Percentiles rank a stretch among this genome's conserved stretches.
These are phyloP conservation scores for Argyrosomus regius DNA, from an alignment of 2,797 vertebrate genomes.

Conservation along the genomic window DNA sequence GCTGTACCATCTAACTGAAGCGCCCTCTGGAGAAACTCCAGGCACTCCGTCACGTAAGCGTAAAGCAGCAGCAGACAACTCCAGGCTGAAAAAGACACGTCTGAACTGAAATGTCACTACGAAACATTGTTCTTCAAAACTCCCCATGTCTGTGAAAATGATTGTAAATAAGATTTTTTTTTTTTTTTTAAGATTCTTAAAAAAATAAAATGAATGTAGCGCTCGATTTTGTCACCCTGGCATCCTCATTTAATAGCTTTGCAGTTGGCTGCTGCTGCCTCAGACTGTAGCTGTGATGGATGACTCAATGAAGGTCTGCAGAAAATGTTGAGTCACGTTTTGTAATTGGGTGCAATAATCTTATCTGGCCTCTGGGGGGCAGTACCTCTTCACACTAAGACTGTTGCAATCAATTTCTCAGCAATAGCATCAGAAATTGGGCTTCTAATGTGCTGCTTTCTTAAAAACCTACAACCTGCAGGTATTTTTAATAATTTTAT, in stretches of 20 bases:
- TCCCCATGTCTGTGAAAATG: conserved; percentile 23
- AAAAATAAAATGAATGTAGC: conserved; percentile 67
- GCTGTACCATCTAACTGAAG: conserved; percentile 87
- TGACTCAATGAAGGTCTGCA: conserved; percentile 36
- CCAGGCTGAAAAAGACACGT: conserved; percentile 87
- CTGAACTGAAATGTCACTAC: conserved; percentile 76
- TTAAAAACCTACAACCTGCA: background rate
- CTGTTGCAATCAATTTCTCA: background rate
- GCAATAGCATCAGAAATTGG: background rate
- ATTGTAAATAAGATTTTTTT: conserved; percentile 63
- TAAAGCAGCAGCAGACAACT: conserved; percentile 86
- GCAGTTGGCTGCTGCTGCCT: conserved; percentile 42
- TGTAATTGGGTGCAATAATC: conserved; percentile 52
- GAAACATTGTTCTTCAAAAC: background rate
- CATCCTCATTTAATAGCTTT: conserved; percentile 10
- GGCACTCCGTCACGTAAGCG: conserved; percentile 89
- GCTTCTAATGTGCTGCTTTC: background rate
- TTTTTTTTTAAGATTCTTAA: background rate
- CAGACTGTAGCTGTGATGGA: conserved; percentile 42
- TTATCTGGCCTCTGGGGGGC: conserved; percentile 46
- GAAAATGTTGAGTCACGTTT: conserved; percentile 77
- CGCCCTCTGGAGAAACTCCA: conserved; percentile 67
- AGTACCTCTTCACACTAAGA: background rate
- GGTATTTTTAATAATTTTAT: conserved; percentile 1
- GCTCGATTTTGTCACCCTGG: conserved; percentile 26